Evolutionary conservation across 2,113 vertebrate species (phyloP), one percentile per base, ranked within the genome.

Genomic region (Rhineura floridana): DNA sequence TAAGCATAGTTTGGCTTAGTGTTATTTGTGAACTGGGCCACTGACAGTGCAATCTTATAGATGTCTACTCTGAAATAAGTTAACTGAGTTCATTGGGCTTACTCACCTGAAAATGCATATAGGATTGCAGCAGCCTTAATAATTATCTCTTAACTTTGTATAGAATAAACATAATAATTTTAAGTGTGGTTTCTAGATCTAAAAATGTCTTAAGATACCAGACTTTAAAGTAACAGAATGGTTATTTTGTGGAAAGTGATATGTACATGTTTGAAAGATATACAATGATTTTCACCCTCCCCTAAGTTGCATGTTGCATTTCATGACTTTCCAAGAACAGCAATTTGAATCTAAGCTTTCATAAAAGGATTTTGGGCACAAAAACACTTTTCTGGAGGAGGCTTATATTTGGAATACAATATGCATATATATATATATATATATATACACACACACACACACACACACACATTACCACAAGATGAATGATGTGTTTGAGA

Each of bases 111-210:
- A 59, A 59, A 17, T 59, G 4, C 55, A 59, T 59, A 59, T 59
- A 59, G 55, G 55, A 59, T 59, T 59, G 55, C 55, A 59, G 19
- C 55, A 4, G 13, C n/a, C 25, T 73, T 70, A 69, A 55, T 87
- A 81, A 77, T 72, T 84, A 6, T 39, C 87, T 88, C 81, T 36
- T 84, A 89, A 59, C 21, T 5, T 17, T 67, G 7, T 73, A 79
- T 28, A 4, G 9, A 1, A 30, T 84, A 75, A 10, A 81, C n/a
- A 46, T 39, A 42, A 46, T 19, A 23, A 11, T 78, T 90, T 63
- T 11, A 44, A 70, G 28, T 7, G 62, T 88, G 25, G 50, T n/a
- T 65, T n/a, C 1, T 76, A 48, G 15, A 10, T 62, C 52, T 80
- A 36, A 44, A 84, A 48, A 17, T 3, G 55, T 59, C 19, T 25